Base-by-base conservation (phyloP, 1,140 invertebrate species). In the Bombus pyrosoma region DNA sequence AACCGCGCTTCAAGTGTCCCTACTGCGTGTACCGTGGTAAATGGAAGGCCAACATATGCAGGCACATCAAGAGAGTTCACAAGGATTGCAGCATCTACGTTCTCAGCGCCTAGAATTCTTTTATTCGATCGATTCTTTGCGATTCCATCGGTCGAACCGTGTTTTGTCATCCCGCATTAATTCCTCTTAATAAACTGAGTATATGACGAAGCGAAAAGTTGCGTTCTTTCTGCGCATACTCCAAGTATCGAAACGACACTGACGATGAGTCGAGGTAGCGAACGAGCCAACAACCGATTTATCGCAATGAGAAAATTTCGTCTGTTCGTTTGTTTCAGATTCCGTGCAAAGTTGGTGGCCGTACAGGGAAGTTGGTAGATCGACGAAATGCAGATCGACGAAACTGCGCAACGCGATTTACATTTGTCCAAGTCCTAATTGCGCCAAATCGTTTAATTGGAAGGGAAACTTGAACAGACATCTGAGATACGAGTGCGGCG, bases 1-100 rank as follows among this genome's bases (percentile, higher is more conserved):
- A 93, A 18, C 94, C 94, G 12, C 90, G 91, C 18, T 93, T 93
- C 91, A 96, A 97, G 89, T 97, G 97, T 93, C 96, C 97, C 6
- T 96, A 97, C 94, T 97, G 97, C 93, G 96, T 97, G 10, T 92
- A 93, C 34, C 85, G 91, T 18, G 87, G 91, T 43, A 93, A 94
- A 69, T 91, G 91, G 74, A 92, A 92, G 41, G 86, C 83, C 22
- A 92, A 93, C 81, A 81, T 95, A 15, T 87, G 83, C 37, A 80
- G 74, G 3, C 94, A 95, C 81, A 83, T 93, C 28, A 84, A 88
- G 47, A 87, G 75, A n/a, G 76, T 88, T 0, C 91, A 93, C 59
- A 83, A 82, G 53, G 18, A 78, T 57, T 69, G 71, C 74, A 80
- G 25, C 41, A 64, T 76, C 28, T 85, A 76, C 25, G 82, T 89